These are phyloP conservation scores for Strongylocentrotus purpuratus DNA, from an alignment of 35 echinoderm and acorn worm species.

Conservation along the genomic window DNA sequence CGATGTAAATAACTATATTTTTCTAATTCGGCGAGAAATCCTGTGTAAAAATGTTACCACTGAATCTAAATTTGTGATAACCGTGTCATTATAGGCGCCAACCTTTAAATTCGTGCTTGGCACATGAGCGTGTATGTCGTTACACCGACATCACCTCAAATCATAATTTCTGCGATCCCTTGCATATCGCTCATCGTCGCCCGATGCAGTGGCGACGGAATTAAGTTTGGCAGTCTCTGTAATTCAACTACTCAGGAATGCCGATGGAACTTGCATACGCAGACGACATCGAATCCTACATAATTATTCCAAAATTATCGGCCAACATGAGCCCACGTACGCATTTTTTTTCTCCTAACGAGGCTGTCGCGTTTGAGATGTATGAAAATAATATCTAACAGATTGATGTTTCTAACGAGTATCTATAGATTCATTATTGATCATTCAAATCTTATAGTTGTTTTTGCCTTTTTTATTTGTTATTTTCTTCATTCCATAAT, in stretches of 20 bases:
- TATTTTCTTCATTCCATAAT: too few relatives aligned
- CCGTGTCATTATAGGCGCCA: neutral
- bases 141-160: conserved; percentile 3
- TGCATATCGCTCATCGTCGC: conserved; percentile 22
- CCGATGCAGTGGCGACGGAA: conserved; percentile 3
- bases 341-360: neutral
- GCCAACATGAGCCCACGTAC: neutral
- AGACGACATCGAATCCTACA: conserved; percentile 40
- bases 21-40: too few relatives aligned
- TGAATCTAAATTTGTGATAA: neutral
- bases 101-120: neutral
- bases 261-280: neutral
- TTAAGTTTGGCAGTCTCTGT: conserved; percentile 9
- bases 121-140: conserved; percentile 1
- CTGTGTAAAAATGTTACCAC: too few relatives aligned
- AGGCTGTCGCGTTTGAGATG: neutral
- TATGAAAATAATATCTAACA: neutral
- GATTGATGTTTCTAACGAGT: neutral
- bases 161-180: conserved; percentile 31
- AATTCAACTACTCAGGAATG: conserved; percentile 38
- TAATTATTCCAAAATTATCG: conserved; percentile 35
- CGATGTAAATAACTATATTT: too few relatives aligned
- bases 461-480: too few relatives aligned
- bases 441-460: neutral
- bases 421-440: neutral